Conservation (phyloP, 2,113 vertebrate species). For the Zapornia atra region DNA sequence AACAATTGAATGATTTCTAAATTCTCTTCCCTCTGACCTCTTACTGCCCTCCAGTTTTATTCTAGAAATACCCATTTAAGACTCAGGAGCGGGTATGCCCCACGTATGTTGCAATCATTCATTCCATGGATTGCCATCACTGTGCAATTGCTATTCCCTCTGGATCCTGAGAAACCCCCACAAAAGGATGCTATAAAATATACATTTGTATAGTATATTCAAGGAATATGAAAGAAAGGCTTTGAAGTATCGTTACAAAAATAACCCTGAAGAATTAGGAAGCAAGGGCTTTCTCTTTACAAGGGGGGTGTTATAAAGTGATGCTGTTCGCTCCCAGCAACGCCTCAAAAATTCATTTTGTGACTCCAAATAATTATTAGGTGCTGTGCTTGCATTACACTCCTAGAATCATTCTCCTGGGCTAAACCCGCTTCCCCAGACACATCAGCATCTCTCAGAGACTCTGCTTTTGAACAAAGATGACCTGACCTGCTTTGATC, state of each 20-base stretch:
- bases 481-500: constrained; percentile 34
- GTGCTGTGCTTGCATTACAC: neutral
- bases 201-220: neutral
- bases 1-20: constrained; percentile 2
- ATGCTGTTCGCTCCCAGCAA: neutral
- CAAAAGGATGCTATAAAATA: constrained; percentile 15
- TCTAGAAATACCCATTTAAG: constrained; percentile 37
- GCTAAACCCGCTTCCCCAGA: neutral
- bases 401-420: neutral
- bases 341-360: constrained; percentile 6
- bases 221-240: neutral
- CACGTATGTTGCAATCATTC: constrained; percentile 43
- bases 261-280: neutral
- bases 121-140: constrained; percentile 50
- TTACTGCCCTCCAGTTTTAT: constrained; percentile 7
- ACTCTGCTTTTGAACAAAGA: constrained; percentile 5
- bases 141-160: constrained; percentile 16
- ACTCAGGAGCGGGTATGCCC: neutral
- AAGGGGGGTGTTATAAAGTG: neutral
- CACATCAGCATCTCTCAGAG: neutral
- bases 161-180: constrained; percentile 1
- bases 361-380: constrained; percentile 1
- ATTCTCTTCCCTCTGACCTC: constrained; percentile 8
- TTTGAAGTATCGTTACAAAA: constrained; percentile 11
- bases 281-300: neutral